Evolutionary conservation across 2,113 vertebrate genomes (phyloP), one percentile per base, ranked within the genome.

Genomic region (Lynx canadensis): DNA sequence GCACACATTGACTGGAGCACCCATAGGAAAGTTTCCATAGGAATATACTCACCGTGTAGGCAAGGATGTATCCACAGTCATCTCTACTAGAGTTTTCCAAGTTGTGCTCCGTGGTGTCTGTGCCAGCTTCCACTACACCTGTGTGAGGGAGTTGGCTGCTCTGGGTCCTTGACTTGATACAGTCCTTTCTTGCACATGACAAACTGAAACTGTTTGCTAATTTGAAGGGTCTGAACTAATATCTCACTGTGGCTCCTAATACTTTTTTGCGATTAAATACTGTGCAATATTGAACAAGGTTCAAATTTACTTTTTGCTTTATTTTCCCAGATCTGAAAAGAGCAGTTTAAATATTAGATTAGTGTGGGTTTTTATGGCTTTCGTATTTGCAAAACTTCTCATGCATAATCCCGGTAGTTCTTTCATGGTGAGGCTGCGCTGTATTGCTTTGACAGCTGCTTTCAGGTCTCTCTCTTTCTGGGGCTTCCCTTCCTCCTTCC

Each of bases 251-350:
- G 65, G 16, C 60, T 23, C 23, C 29, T 36, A 14, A 80, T 41
- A n/a, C n/a, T 31, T 21, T 88, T 57, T 87, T 81, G n/a, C 92
- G 68, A 87, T 94, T 45, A 78, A 93, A 83, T 29, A 38, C n/a
- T 55, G 3, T 52, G 12, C 48, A 19, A 63, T 91, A 29, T 36
- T 91, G 55, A 89, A 91, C 16, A 36, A 60, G 48, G 4, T 68
- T 82, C 13, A 66, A 7, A 68, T 84, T 38, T 48, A 66, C 69
- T 93, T 82, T 78, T 91, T 45, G 33, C 65, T 91, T 16, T 38
- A 52, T 84, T 86, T 93, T 84, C 57, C 93, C 12, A 8, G 15
- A 91, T 84, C 60, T 78, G 65, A 89, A 80, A 86, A 84, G 29
- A 71, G 57, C 2, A 19, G 16, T 69, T 91, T 68, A 48, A 18